Evolutionary conservation across 2,113 vertebrate species (phyloP).

Genomic region (Myrmecophaga tridactyla): DNA sequence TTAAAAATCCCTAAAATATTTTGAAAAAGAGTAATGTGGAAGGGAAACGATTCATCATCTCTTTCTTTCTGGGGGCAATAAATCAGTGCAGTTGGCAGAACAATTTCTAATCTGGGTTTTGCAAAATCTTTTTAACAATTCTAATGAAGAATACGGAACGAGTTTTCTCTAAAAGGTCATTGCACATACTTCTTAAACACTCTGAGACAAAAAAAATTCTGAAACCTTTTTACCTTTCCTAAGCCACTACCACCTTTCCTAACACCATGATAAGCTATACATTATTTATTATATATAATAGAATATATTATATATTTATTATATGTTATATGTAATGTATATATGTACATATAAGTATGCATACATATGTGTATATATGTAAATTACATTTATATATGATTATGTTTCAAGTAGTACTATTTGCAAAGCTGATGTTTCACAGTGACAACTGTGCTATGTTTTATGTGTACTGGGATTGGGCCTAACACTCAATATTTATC

Average conservation of each 20-base stretch:
- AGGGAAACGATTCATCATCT: background rate
- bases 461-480: background rate
- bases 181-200: background rate
- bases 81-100: background rate
- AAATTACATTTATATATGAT: background rate
- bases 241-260: background rate
- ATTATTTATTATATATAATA: background rate
- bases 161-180: background rate
- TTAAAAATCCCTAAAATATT: conserved; percentile 33
- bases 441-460: background rate
- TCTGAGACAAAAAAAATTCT: conserved; percentile 6
- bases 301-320: background rate
- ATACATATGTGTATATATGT: too few species aligned
- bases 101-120: background rate
- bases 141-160: background rate
- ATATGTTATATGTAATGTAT: too few species aligned
- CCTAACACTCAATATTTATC: background rate
- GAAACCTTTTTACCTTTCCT: background rate
- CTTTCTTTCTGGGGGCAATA: background rate
- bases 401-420: background rate
- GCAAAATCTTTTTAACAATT: conserved; percentile 9
- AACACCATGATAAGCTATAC: background rate
- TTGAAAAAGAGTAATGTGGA: background rate
- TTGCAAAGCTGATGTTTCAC: background rate
- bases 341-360: too few species aligned